These are phyloP conservation scores for Astreopora myriophthalma DNA, from an alignment of 64 coral and sea anemone genomes.

Conservation along the genomic window DNA sequence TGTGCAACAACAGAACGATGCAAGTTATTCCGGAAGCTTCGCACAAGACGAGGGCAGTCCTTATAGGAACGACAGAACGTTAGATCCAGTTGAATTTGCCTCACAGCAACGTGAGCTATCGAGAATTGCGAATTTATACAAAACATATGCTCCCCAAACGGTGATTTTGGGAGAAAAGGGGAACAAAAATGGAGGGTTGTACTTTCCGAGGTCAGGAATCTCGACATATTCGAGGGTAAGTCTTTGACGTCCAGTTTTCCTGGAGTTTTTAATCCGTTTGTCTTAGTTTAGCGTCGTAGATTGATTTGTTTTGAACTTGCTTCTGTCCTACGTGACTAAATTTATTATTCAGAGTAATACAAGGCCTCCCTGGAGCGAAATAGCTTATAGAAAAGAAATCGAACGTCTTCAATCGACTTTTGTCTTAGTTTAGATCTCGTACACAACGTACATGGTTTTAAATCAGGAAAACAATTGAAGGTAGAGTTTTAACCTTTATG, in stretches of 20 bases:
- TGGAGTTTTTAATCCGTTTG: background rate
- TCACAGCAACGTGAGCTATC: slow-evolving; percentile 91
- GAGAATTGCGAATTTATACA: slow-evolving; percentile 14
- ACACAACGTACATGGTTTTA: no score
- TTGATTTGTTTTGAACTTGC: background rate
- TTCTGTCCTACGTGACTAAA: slow-evolving; percentile 1
- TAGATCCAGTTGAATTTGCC: slow-evolving; percentile 89
- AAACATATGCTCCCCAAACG: slow-evolving; percentile 1
- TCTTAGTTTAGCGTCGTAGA: background rate
- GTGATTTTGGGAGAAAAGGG: slow-evolving; percentile 26
- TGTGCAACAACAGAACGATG: slow-evolving; percentile 37
- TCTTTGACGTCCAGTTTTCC: background rate
- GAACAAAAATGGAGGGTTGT: slow-evolving; percentile 5
- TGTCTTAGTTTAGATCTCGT: background rate
- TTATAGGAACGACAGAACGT: slow-evolving; percentile 68
- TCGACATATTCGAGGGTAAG: slow-evolving; percentile 8
- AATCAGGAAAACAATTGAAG: no score
- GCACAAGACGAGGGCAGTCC: slow-evolving; percentile 54
- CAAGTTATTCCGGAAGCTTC: slow-evolving; percentile 38
- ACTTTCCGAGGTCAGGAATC: slow-evolving; percentile 1
- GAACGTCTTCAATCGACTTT: background rate
- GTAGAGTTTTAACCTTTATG: no score
- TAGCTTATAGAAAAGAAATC: background rate
- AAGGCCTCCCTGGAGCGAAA: background rate
- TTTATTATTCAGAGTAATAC: slow-evolving; percentile 4